Evolutionary conservation across 2,888 invertebrate genomes (phyloP), one percentile per base, ranked within the genome.

Genomic region (Mythimna albipuncta): DNA sequence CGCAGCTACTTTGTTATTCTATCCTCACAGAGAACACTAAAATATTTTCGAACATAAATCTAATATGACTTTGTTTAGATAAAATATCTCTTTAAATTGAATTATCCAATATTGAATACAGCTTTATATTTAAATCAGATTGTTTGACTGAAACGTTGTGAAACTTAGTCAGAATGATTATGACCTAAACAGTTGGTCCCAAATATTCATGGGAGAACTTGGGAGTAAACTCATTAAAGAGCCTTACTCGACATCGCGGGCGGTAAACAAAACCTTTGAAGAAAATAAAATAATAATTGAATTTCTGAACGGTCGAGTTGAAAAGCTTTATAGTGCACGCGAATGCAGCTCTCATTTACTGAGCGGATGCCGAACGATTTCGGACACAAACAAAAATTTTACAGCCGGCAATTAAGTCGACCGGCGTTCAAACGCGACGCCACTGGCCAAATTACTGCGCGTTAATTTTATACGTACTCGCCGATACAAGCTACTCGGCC

Each of bases 311-410:
- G 80, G 81, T 67, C 44, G 81, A 88, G 82, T 86, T 89, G 87
- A 89, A 90, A 90, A 87, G 84, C 86, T 89, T 88, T 88, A 84
- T 85, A 84, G 79, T 70, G 79, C 81, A 78, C 66, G 81, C 75
- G 82, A 90, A 85, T 88, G 89, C 89, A 88, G 85, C 81, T 76
- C 88, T 89, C 89, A 87, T 90, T 91, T 88, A 81, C 85, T 77
- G 69, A 79, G 73, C 89, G 89, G 89, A 91, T 88, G 88, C 83
- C 77, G 84, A 87, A 82, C 85, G 87, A 87, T 90, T 92, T 90
- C 83, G 88, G 89, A 88, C 86, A 89, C 87, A 91, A 92, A 92
- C 91, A 92, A 89, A 89, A 89, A 85, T 90, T 92, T 93, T 89
- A 93, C 88, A 87, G 77, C 83, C 86, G 83, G 89, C 88, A 91